These are phyloP conservation scores for Sebastes variabilis DNA, from an alignment of 2,797 vertebrate genomes.

Conservation along the genomic window DNA sequence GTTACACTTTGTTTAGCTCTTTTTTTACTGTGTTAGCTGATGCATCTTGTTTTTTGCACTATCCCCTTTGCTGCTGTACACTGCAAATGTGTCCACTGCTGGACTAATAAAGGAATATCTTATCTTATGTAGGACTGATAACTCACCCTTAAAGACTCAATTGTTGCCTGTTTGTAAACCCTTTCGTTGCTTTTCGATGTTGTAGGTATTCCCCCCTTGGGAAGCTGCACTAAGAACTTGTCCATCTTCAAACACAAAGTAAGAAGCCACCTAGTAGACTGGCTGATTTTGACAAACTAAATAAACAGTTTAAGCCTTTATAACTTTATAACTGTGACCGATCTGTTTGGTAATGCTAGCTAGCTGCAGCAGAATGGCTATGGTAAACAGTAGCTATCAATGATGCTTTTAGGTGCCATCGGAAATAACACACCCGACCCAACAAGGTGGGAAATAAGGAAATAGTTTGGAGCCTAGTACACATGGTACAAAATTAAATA, in stretches of 20 bases:
- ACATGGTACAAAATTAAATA: neutral
- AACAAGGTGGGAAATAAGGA: neutral
- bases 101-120: too few species aligned
- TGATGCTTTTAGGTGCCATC: constrained; percentile 33
- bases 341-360: too few species aligned
- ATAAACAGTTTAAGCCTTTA: too few species aligned
- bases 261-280: neutral
- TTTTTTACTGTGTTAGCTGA: too few species aligned
- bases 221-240: constrained; percentile 86
- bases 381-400: neutral
- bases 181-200: constrained; percentile 70
- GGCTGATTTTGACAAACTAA: neutral
- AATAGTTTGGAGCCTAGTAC: neutral
- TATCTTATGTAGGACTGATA: too few species aligned
- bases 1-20: too few species aligned
- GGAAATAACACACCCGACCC: neutral
- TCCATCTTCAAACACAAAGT: constrained; percentile 80
- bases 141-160: constrained; percentile 90
- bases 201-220: constrained; percentile 66
- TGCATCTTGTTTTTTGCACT: too few species aligned
- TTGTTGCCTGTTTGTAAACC: constrained; percentile 87
- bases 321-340: too few species aligned
- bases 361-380: neutral
- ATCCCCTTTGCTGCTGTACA: too few species aligned
- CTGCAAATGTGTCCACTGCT: fast-evolving